These are phyloP conservation scores for Microplitis demolitor DNA, from an alignment of 1,140 invertebrate genomes.

Conservation along the genomic window DNA sequence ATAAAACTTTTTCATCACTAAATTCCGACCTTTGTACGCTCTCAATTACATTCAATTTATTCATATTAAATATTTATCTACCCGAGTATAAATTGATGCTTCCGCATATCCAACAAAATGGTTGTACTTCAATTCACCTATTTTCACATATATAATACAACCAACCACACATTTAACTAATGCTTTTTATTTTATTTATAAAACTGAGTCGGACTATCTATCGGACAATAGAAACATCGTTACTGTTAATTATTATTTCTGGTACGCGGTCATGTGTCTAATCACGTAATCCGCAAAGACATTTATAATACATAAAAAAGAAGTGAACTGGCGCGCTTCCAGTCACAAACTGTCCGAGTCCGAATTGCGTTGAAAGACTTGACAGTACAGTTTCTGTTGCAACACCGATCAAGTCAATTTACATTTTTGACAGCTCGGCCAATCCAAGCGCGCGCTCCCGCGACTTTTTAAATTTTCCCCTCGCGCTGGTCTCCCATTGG, in stretches of 20 bases:
- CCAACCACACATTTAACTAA: background rate
- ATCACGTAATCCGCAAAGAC: background rate
- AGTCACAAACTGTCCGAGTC: conserved; percentile 13
- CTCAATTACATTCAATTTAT: background rate
- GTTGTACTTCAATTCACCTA: too few relatives aligned
- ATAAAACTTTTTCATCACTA: background rate
- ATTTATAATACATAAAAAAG: background rate
- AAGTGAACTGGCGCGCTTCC: conserved; percentile 17
- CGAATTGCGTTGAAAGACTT: background rate
- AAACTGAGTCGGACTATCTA: background rate
- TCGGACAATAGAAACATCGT: background rate
- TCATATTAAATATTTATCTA: background rate
- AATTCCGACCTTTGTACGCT: background rate
- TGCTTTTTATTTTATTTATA: background rate
- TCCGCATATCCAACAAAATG: background rate
- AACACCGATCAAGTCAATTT: background rate
- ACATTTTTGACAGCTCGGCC: background rate
- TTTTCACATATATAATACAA: too few relatives aligned
- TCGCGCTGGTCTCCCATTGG: too few relatives aligned
- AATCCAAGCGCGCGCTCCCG: too few relatives aligned
- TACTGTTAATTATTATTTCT: background rate
- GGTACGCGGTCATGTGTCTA: background rate
- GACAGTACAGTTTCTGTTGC: background rate
- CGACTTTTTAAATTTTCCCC: too few relatives aligned
- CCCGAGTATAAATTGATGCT: background rate